These are phyloP conservation scores for Chaenodraco wilsoni DNA, from an alignment of 2,797 vertebrate species.

Conservation along the genomic window DNA sequence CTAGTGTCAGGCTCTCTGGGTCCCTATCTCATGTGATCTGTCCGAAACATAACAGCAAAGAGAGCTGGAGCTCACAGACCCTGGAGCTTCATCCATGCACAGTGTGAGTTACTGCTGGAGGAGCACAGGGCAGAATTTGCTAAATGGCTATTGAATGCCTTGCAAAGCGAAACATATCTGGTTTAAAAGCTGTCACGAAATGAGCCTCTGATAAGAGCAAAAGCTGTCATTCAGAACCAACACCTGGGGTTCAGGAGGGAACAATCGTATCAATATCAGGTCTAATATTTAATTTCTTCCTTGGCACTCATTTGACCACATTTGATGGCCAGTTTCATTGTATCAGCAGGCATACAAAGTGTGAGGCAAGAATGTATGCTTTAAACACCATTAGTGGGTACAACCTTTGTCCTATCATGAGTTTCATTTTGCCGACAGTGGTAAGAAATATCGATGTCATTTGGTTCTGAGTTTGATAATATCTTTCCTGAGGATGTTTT, in stretches of 20 bases:
- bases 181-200: conserved; percentile 6
- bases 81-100: conserved; percentile 24
- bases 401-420: background rate
- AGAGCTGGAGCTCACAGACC: conserved; percentile 27
- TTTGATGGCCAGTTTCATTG: conserved; percentile 12
- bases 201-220: conserved; percentile 3
- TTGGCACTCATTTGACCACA: conserved; percentile 24
- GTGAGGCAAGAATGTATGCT: background rate
- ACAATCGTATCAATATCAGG: conserved; percentile 28
- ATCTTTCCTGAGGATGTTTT: background rate
- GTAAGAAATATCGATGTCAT: conserved; percentile 6
- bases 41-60: conserved; percentile 36
- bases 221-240: conserved; percentile 38
- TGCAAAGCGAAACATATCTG: conserved; percentile 10
- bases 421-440: conserved; percentile 6
- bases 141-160: conserved; percentile 10
- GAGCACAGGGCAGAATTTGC: conserved; percentile 13
- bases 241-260: conserved; percentile 16
- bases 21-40: conserved; percentile 44
- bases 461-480: conserved; percentile 21
- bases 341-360: conserved; percentile 4
- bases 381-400: background rate
- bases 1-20: conserved; percentile 43
- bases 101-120: background rate
- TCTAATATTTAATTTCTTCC: conserved; percentile 51